Base-by-base conservation (phyloP, 1,140 invertebrate genomes). In the Oncopeltus fasciatus region DNA sequence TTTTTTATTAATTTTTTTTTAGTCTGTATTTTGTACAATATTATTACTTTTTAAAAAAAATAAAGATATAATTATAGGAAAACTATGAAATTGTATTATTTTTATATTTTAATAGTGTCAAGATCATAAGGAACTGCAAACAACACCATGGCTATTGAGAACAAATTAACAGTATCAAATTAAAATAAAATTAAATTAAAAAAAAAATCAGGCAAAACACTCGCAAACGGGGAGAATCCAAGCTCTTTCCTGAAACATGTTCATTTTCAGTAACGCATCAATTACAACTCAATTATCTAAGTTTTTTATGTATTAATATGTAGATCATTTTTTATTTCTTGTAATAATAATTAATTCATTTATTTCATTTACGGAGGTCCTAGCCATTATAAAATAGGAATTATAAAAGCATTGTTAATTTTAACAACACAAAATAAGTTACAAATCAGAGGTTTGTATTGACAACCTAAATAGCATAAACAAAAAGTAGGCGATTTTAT, bases 191-290 rank as follows among this genome's bases (percentile, higher is more conserved):
- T 20, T n/a, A 44, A 2, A 44, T n/a, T n/a, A 44, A 44, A 44
- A 44, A 44, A 44, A 51, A 51, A 63, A 59, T 46, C 53, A 46
- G 53, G 2, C 26, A 63, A 63, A 24, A 47, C 62, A 63, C 64
- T 53, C 60, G 56, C 65, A 66, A 62, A 66, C 62, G 60, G 62
- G 58, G 47, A 51, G 20, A 51, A 51, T n/a, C 47, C 47, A 51
- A 51, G 47, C 47, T 51, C 47, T 51, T 21, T 51, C n/a, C 47
- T 51, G 47, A 51, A 51, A 47, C 44, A 11, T 11, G n/a, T n/a
- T n/a, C n/a, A n/a, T n/a, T n/a, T n/a, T n/a, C n/a, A n/a, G n/a
- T n/a, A n/a, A n/a, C n/a, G n/a, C n/a, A n/a, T n/a, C n/a, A n/a
- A n/a, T n/a, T n/a, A n/a, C n/a, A n/a, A n/a, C n/a, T n/a, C n/a